phyloP scores from a whole-genome alignment of 2,113 vertebrate genomes.

The Odocoileus virginianus region DNA sequence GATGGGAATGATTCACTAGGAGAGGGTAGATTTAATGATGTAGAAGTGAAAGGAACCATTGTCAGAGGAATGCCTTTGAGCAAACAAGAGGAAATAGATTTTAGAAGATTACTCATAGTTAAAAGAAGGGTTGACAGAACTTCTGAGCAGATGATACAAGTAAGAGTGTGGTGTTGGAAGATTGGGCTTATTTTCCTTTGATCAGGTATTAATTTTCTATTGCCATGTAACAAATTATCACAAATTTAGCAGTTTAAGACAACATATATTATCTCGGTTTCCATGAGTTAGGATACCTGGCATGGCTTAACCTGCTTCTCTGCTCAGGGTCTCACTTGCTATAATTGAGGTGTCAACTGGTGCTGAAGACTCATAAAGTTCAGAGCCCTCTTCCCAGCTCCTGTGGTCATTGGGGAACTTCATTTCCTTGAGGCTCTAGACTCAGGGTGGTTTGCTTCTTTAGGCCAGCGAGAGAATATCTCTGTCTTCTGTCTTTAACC shows the following conservation, averaged over 20 bases:
- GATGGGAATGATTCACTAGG: not conserved
- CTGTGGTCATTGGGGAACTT: not conserved
- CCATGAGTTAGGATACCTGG: not conserved
- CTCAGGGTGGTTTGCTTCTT: not conserved
- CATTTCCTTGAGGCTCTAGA: not conserved
- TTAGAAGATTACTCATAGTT: not conserved
- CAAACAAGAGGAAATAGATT: not conserved
- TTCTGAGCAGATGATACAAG: not conserved
- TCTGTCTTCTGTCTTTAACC: not conserved
- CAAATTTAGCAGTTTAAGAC: not conserved
- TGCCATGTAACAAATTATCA: not conserved
- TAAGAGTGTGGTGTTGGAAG: not conserved
- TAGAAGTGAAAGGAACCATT: not conserved
- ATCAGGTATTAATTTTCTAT: not conserved
- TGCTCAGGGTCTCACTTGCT: not conserved
- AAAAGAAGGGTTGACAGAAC: not conserved
- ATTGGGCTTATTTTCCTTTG: not conserved
- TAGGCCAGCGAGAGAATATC: not conserved
- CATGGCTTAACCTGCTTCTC: not conserved
- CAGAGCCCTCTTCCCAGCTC: not conserved
- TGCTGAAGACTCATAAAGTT: not conserved
- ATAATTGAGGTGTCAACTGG: not conserved
- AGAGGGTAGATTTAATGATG: not conserved
- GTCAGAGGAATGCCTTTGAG: not conserved
- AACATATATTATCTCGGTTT: not conserved